Percentiles rank a stretch among this genome's conserved stretches.
Conservation (phyloP, 64 coral and sea anemone species). For the Montipora sp. region DNA sequence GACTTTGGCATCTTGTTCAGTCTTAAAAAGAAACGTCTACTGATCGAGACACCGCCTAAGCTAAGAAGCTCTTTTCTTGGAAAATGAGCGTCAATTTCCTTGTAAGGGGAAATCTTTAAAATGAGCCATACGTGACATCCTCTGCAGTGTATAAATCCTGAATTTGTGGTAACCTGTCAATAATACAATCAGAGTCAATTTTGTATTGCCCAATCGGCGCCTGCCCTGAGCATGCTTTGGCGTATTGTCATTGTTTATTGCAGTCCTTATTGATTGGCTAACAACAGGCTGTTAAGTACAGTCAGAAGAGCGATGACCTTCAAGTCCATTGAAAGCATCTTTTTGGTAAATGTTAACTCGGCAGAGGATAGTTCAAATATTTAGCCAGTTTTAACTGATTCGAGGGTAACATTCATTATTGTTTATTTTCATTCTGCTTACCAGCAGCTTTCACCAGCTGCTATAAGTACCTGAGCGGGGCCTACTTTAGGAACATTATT, state of each 20-base stretch:
- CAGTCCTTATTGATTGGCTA: constrained; percentile 41
- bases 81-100: not conserved
- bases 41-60: not conserved
- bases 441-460: not conserved
- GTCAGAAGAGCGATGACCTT: not conserved
- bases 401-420: not conserved
- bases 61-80: not conserved
- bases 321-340: not conserved
- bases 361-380: not conserved
- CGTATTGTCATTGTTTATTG: constrained; percentile 38
- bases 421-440: not conserved
- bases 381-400: not conserved
- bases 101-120: not conserved
- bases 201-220: constrained; percentile 27
- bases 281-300: constrained; percentile 54
- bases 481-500: not conserved
- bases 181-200: constrained; percentile 41
- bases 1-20: constrained; percentile 25
- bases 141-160: not conserved
- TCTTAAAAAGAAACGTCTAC: not conserved
- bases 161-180: constrained; percentile 23
- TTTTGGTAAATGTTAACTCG: not conserved
- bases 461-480: not conserved
- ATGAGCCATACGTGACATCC: constrained; percentile 7
- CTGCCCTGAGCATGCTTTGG: constrained; percentile 12